These are phyloP conservation scores for Cuculus canorus DNA, from an alignment of 2,797 vertebrate genomes.

Conservation along the genomic window DNA sequence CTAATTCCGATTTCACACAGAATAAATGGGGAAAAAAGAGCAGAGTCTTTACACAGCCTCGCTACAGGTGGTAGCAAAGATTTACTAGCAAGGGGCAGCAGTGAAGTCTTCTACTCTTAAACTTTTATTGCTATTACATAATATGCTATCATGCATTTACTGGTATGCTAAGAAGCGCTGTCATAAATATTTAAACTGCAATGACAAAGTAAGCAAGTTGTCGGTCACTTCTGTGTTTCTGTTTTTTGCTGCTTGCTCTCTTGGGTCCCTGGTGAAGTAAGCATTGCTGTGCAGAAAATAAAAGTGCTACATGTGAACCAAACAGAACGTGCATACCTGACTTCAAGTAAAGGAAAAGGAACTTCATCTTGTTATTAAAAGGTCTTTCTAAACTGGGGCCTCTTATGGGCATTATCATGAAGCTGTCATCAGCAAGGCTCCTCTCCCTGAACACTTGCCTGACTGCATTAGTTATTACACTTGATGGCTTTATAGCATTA, in stretches of 20 bases:
- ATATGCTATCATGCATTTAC: slow-evolving; percentile 1
- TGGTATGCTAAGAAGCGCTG: not conserved
- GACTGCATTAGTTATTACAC: slow-evolving; percentile 46
- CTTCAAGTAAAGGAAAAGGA: not conserved
- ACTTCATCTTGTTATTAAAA: not conserved
- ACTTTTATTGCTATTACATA: slow-evolving; percentile 32
- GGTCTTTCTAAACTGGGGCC: not conserved
- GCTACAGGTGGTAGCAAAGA: not conserved
- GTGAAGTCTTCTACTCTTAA: not conserved
- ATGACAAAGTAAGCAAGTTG: not conserved
- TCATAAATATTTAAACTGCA: slow-evolving; percentile 38
- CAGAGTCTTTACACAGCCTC: not conserved
- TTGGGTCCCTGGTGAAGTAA: not conserved
- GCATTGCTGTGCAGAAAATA: not conserved
- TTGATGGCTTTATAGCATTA: slow-evolving; percentile 63
- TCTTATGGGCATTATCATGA: rapidly evolving
- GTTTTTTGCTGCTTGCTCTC: not conserved
- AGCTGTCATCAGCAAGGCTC: not conserved
- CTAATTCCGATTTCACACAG: not conserved
- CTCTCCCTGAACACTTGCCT: not conserved
- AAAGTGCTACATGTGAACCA: rapidly evolving
- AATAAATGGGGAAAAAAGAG: not conserved
- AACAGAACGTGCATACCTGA: rapidly evolving
- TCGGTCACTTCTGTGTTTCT: not conserved
- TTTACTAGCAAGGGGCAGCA: not conserved